These are phyloP conservation scores for Leptinotarsa peninsularis DNA, from an alignment of 2,888 invertebrate genomes.

Conservation along the genomic window DNA sequence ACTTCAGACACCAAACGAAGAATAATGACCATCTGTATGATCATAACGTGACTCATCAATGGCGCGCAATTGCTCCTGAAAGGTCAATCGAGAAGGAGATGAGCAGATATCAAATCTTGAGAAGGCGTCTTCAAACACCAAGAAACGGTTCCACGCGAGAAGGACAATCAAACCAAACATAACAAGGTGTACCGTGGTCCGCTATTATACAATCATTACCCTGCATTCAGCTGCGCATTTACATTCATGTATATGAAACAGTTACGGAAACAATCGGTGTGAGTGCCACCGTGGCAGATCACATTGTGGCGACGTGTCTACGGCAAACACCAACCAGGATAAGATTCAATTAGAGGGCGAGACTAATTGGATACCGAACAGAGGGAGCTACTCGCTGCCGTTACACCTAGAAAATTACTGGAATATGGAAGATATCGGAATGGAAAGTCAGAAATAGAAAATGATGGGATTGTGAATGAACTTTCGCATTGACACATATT, in stretches of 20 bases:
- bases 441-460: background rate
- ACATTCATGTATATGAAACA: slow-evolving; percentile 63
- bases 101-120: background rate
- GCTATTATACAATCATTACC: slow-evolving; percentile 59
- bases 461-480: too few species aligned
- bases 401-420: background rate
- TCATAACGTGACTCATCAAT: slow-evolving; percentile 8
- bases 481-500: too few species aligned
- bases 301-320: slow-evolving; percentile 26
- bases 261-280: slow-evolving; percentile 57
- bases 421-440: background rate
- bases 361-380: slow-evolving; percentile 57
- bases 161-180: slow-evolving; percentile 46
- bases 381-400: slow-evolving; percentile 14
- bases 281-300: slow-evolving; percentile 17
- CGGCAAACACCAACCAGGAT: slow-evolving; percentile 52
- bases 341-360: slow-evolving; percentile 62
- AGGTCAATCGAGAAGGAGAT: background rate
- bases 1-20: background rate
- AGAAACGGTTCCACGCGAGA: slow-evolving; percentile 4
- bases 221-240: slow-evolving; percentile 53
- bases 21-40: background rate
- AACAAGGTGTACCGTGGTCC: slow-evolving; percentile 46
- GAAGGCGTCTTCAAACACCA: slow-evolving; percentile 9
- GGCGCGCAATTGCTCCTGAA: slow-evolving; percentile 1